These are phyloP conservation scores for Eucera pruinosa DNA, from an alignment of 2,888 invertebrate genomes.

Conservation along the genomic window DNA sequence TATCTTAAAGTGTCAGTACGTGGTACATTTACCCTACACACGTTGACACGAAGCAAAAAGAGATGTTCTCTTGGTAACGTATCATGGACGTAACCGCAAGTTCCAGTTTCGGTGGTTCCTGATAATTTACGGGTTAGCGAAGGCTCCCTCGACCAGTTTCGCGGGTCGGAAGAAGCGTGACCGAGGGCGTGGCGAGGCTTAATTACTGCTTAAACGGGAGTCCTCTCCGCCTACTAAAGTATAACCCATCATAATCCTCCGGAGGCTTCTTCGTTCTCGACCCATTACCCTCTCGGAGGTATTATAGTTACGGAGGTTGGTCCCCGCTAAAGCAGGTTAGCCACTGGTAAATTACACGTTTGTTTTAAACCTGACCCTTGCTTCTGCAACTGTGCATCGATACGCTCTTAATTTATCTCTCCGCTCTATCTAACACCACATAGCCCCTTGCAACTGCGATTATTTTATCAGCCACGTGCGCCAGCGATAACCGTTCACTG, in stretches of 20 bases:
- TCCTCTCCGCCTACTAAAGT: constrained; percentile 82
- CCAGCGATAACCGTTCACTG: no score
- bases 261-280: constrained; percentile 64
- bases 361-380: constrained; percentile 75
- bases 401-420: constrained; percentile 76
- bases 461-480: no score
- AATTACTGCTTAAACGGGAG: constrained; percentile 84
- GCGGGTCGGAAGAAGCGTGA: constrained; percentile 75
- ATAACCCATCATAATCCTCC: constrained; percentile 82
- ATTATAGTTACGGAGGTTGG: constrained; percentile 69
- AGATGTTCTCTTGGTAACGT: no score
- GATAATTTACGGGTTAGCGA: constrained; percentile 54
- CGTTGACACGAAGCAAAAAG: no score
- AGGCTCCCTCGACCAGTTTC: constrained; percentile 42
- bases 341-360: constrained; percentile 83
- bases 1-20: no score
- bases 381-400: constrained; percentile 66
- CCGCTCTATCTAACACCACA: background rate
- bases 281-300: constrained; percentile 64
- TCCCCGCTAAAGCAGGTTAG: constrained; percentile 43
- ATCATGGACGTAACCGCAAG: no score
- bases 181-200: constrained; percentile 80
- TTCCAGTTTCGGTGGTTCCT: constrained; percentile 25
- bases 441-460: no score
- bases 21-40: no score